A percentile compares a stretch with the other conserved stretches of the same genome.
These are phyloP conservation scores for Drosophila anomalipes DNA, from an alignment of 2,888 invertebrate genomes.

Conservation along the genomic window DNA sequence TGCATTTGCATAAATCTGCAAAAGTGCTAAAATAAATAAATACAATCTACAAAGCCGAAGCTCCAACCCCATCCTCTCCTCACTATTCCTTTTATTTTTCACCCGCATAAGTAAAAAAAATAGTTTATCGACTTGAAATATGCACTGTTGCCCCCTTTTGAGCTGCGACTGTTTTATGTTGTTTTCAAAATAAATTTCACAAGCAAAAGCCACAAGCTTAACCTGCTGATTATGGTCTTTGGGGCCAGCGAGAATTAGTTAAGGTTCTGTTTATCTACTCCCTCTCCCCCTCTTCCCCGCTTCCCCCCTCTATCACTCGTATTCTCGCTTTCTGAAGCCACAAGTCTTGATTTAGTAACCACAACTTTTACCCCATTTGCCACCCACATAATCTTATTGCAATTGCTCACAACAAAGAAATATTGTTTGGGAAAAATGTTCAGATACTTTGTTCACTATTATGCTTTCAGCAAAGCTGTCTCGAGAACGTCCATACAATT, in stretches of 20 bases:
- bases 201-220: not conserved
- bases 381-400: not conserved
- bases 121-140: not conserved
- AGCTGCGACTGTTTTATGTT: not conserved
- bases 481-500: not conserved
- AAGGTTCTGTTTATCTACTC: not conserved
- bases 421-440: not conserved
- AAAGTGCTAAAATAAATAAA: slow-evolving; percentile 39
- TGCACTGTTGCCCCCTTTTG: not conserved
- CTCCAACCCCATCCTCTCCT: not conserved
- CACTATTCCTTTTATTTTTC: too few species aligned
- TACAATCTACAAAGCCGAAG: slow-evolving; percentile 24
- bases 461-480: not conserved
- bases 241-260: not conserved
- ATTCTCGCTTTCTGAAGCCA: not conserved
- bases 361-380: not conserved
- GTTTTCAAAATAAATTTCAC: not conserved
- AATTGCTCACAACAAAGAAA: not conserved
- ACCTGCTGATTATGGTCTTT: not conserved
- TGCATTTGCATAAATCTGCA: slow-evolving; percentile 76
- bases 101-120: not conserved
- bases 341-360: not conserved
- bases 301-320: not conserved
- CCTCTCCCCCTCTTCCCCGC: not conserved
- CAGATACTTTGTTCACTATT: not conserved